Base-by-base conservation (phyloP, 2,797 vertebrate species). In the Erethizon dorsatum region DNA sequence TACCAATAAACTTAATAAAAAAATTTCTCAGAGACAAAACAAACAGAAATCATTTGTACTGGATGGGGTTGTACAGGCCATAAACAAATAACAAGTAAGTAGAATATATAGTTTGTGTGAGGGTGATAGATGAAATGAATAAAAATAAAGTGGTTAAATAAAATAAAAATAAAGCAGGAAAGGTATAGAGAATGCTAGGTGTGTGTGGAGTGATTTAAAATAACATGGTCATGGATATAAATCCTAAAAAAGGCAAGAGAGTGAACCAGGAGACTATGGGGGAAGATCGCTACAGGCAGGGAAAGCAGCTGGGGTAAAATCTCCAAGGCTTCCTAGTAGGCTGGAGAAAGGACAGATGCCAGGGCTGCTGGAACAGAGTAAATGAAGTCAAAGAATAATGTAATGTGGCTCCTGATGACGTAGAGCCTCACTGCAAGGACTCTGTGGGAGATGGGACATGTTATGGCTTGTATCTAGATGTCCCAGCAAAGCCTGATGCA, bases 281-380 rank as follows among this genome's bases (percentile, higher is more conserved):
- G 37, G 37, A 75, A 91, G 52, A 84, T 41, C 5, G 14, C 10
- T 87, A 24, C 1, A 75, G 82, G 75, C 52, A 67, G 73, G 86
- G n/a, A 78, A 82, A 90, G 90, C 12, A 83, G 13, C 12, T 88
- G 83, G 8, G 33, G 41, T 59, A 56, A 59, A 95, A 24, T 31
- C 24, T 2, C 31, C 61, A 92, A 85, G 65, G 45, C 18, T 83
- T 28, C 13, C 17, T 54, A 65, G 61, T 52, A 90, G 17, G 6
- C 33, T 93, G 83, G 28, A 52, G 41, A 88, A 95, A 94, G n/a
- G 83, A 83, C 26, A 92, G 54, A 97, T 73, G 61, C 18, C 59
- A 90, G 17, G 37, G 59, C 24, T 96, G 18, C 6, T 92, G 4
- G 31, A 83, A 83, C 7, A 65, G 31, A 94, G 31, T 75, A 14